These are phyloP conservation scores for Pasiphila rectangulata DNA, from an alignment of 2,888 invertebrate species.

Conservation along the genomic window DNA sequence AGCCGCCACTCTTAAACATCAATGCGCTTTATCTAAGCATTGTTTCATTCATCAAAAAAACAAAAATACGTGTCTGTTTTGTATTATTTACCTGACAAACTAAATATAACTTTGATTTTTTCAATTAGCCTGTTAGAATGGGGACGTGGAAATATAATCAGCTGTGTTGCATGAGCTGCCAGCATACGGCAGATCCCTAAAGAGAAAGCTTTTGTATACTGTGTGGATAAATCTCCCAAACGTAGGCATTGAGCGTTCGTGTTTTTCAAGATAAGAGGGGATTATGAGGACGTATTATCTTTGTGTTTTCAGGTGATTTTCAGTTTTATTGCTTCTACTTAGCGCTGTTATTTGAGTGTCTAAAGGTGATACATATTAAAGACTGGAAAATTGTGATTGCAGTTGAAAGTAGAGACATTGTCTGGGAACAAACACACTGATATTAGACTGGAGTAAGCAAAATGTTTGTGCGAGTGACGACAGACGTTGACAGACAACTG, in stretches of 20 bases:
- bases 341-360: background rate
- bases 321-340: slow-evolving; percentile 5
- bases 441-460: no score
- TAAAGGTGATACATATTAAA: background rate
- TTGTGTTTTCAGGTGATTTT: slow-evolving; percentile 15
- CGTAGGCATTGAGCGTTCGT: slow-evolving; percentile 14
- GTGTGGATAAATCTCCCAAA: slow-evolving; percentile 17
- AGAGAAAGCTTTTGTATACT: slow-evolving; percentile 13
- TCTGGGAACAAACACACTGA: no score
- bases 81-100: no score
- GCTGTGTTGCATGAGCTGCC: background rate
- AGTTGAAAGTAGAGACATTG: background rate
- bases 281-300: slow-evolving; percentile 19
- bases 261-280: slow-evolving; percentile 22
- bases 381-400: slow-evolving; percentile 5
- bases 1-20: no score
- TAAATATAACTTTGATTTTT: no score
- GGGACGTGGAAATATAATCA: no score
- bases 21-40: no score
- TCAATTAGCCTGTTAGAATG: no score
- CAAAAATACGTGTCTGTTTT: no score
- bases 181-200: slow-evolving; percentile 1
- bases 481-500: no score
- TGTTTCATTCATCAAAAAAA: no score
- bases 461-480: no score